Base-by-base conservation (phyloP, 2,797 vertebrate genomes). In the Luscinia luscinia region DNA sequence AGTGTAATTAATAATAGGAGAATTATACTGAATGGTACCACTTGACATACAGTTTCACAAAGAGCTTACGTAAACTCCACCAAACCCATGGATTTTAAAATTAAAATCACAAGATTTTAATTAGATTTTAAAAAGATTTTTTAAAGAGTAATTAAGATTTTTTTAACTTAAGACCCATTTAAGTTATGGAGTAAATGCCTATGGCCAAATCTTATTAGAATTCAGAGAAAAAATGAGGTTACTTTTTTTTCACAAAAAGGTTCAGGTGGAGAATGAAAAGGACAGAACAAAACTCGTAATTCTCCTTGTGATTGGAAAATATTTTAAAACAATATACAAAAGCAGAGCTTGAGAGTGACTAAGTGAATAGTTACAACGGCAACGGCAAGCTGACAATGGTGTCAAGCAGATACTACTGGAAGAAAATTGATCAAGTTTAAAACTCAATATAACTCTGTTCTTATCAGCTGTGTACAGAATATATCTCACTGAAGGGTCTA, bases 51-150 rank as follows among this genome's bases (percentile, higher is more conserved):
- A 76, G 70, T 79, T 93, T 95, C 93, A 80, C 63, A 46, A 86
- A 96, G 58, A 84, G 26, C 40, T 79, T 92, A 95, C 64, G 78
- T 86, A 40, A 89, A 75, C 70, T 90, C 45, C 87, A 90, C 62
- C 69, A 76, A 94, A 57, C 27, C 23, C 51, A 91, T 92, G 24
- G 57, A 90, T 90, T 93, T 96, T 70, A 74, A 49, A 73, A 94
- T 74, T 34, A 51, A 51, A 28, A 51, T 18, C 6, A 11, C 16
- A 11, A 51, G 16, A 51, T 51, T 51, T 51, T 51, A 51, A 28
- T 28, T 28, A 51, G 16, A 51, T 51, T 51, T 51, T 18, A 10
- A 18, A 18, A 28, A 51, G 27, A 51, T 28, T 51, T 51, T 18
- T 51, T 18, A 28, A 51, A 51, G 49, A 30, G 18, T 51, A 51